phyloP scores from a whole-genome alignment of 2,888 invertebrate species.

The Pherbina coryleti region DNA sequence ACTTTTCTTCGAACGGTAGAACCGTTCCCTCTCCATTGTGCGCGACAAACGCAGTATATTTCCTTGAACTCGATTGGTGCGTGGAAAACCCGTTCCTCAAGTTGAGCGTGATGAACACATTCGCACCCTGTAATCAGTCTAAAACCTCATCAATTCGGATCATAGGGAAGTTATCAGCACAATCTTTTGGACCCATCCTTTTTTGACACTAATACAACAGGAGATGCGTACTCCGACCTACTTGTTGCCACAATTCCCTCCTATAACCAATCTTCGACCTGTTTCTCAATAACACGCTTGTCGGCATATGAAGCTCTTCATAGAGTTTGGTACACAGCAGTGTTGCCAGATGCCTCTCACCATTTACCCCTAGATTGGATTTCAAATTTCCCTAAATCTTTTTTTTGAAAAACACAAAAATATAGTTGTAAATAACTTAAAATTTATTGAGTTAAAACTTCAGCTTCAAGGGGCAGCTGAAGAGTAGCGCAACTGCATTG shows the following conservation, averaged over 20 bases:
- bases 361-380: no score
- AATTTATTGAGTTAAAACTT: no score
- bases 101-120: slow-evolving; percentile 19
- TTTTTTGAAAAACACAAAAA: no score
- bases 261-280: neutral
- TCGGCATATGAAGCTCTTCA: neutral
- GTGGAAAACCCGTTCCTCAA: slow-evolving; percentile 4
- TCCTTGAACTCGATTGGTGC: slow-evolving; percentile 25
- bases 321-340: neutral
- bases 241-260: no score
- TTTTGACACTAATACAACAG: neutral
- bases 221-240: neutral
- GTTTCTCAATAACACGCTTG: neutral
- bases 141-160: neutral
- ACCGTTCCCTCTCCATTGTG: slow-evolving; percentile 31
- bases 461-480: no score
- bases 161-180: neutral
- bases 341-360: no score
- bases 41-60: slow-evolving; percentile 43
- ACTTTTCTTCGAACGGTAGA: slow-evolving; percentile 15
- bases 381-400: no score
- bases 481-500: no score
- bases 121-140: no score
- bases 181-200: neutral
- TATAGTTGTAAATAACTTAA: no score